Base-by-base conservation (phyloP, 2,888 invertebrate genomes). In the Lapara coniferarum region DNA sequence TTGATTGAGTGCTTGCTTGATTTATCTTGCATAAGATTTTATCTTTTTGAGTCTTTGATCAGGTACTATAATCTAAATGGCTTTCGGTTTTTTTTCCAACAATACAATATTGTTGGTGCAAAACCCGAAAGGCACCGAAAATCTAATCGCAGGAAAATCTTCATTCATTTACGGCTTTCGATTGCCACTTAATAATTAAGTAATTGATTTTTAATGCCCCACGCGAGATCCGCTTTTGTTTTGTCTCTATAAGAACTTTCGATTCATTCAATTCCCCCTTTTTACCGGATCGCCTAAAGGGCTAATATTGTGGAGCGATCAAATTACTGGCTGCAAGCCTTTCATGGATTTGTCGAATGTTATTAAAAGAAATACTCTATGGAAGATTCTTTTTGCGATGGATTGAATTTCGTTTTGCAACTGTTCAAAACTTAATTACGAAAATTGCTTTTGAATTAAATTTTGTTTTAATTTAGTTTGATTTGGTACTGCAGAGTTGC, bases 291-390 rank as follows among this genome's bases (percentile, higher is more conserved):
- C 79, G 68, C 68, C 68, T 69, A 69, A 58, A 82, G 84, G 82
- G 81, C 79, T 83, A 85, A 87, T 85, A 85, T 82, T 77, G 79
- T 77, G 77, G 79, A 81, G 79, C 82, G 82, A 82, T 85, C 81
- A 82, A 83, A 85, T 86, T 85, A 82, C 85, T 85, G 81, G 84
- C 76, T 73, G 57, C 69, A 76, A 83, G 79, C 81, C 76, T 81
- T 83, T 78, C 79, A 78, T 78, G 75, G 78, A 77, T 79, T 79
- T 78, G 71, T 71, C 71, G 75, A 80, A 80, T 81, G 82, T 82
- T 78, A 80, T 80, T 81, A 77, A 78, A 81, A 77, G 75, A 76
- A 76, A 76, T 75, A 74, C 73, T 73, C 75, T 75, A 46, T 56
- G 13, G 67, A 19, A 55, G 56, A 19, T 56, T 7, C 46, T 67